phyloP scores from a whole-genome alignment of 2,113 vertebrate species.

The Toxotes jaculatrix region DNA sequence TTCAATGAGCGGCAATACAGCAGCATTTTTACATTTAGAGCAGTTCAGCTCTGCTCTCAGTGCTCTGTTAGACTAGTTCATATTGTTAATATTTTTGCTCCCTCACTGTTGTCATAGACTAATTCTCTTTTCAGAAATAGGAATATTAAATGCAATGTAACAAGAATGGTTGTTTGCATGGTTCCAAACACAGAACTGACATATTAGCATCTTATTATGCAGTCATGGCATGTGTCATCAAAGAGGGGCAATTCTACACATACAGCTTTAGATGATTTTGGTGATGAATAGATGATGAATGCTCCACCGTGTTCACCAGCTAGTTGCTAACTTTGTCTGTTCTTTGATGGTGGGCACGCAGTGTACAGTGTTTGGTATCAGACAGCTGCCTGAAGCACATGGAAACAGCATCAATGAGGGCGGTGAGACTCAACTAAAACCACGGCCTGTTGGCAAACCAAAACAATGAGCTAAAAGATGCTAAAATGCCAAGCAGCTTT shows the following conservation, averaged over 20 bases:
- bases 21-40: constrained; percentile 14
- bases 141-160: not conserved
- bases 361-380: too few species aligned
- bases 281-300: too few species aligned
- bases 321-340: too few species aligned
- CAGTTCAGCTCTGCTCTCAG: not conserved
- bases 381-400: not conserved
- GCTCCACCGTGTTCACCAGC: not conserved
- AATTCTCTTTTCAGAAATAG: not conserved
- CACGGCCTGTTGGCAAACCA: not conserved
- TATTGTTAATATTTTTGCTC: not conserved
- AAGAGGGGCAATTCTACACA: not conserved
- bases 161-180: too few species aligned
- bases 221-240: not conserved
- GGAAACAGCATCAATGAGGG: not conserved
- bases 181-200: not conserved
- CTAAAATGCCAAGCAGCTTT: not conserved
- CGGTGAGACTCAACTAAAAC: not conserved
- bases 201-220: too few species aligned
- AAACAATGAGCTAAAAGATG: not conserved
- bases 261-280: not conserved
- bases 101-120: not conserved
- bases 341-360: not conserved
- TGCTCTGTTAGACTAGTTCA: not conserved
- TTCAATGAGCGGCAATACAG: constrained; percentile 1